Base-by-base conservation (phyloP, 1,140 invertebrate species). In the Marisa cornuarietis region DNA sequence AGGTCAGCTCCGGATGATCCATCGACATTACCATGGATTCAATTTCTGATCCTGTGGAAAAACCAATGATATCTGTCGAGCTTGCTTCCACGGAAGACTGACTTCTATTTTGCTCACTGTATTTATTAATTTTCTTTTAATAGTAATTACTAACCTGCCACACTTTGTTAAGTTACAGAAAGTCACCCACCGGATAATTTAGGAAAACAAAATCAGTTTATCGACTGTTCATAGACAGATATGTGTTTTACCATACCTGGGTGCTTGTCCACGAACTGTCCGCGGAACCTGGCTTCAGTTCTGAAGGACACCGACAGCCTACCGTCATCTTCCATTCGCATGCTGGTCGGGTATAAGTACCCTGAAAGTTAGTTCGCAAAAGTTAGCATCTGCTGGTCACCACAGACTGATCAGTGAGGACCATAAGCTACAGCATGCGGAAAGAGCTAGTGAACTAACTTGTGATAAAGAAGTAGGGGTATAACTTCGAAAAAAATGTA, bases 281-380 rank as follows among this genome's bases (percentile, higher is more conserved):
- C 91, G n/a, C 85, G 83, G 82, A 92, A 92, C 71, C 84, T 83
- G 4, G 91, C 85, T 72, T 88, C 86, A 5, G 91, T 91, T 58
- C 86, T 81, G 80, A 92, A 91, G 49, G 87, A 84, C 0, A 92
- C 91, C 24, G 85, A 77, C 14, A 92, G 78, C 31, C 85, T 83
- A 31, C 90, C 88, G 81, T 91, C 88, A 22, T 90, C 87, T 22
- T 83, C 68, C 31, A 92, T 88, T n/a, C 88, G 87, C 88, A 92
- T 90, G 74, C 88, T 87, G 11, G 88, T 87, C 22, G 88, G 90
- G 80, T 90, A 91, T 11, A 92, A 73, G 74, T 86, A 83, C 71
- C 89, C 91, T 89, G 80, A 51, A 84, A 58, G 11, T 1, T 9
- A 58, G 54, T 18, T 58, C 16, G 54, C 11, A 58, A 42, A 42